Conservation (phyloP, 2,113 vertebrate species). For the Callocephalon fimbriatum region DNA sequence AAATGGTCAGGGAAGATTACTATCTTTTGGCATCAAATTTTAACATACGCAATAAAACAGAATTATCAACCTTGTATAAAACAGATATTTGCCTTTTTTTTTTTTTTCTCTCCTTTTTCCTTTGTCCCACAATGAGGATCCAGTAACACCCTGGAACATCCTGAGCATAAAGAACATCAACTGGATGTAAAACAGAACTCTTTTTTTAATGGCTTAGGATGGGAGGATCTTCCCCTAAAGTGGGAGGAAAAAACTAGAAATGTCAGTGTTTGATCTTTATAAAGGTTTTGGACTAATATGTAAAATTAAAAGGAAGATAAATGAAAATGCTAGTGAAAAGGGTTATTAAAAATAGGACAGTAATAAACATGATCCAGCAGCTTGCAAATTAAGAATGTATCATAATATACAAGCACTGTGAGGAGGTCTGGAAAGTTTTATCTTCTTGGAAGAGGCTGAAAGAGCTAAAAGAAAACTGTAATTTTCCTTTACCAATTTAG, state of each 20-base stretch:
- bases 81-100: background rate
- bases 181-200: constrained; percentile 56
- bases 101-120: background rate
- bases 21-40: constrained; percentile 72
- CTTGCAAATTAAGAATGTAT: background rate
- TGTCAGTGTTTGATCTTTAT: constrained; percentile 18
- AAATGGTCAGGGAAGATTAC: constrained; percentile 61
- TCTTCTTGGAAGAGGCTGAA: background rate
- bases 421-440: constrained; percentile 39
- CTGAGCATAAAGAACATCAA: background rate
- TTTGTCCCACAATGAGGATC: background rate
- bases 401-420: background rate
- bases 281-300: background rate
- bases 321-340: background rate
- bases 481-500: background rate
- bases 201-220: background rate
- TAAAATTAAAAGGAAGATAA: constrained; percentile 36
- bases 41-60: constrained; percentile 61
- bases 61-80: constrained; percentile 34
- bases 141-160: constrained; percentile 33
- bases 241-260: constrained; percentile 12
- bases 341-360: background rate
- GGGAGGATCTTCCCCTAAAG: background rate
- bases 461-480: constrained; percentile 3
- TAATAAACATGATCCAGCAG: background rate